Conservation (phyloP, 1,140 invertebrate species). For the Drosophila parvula region DNA sequence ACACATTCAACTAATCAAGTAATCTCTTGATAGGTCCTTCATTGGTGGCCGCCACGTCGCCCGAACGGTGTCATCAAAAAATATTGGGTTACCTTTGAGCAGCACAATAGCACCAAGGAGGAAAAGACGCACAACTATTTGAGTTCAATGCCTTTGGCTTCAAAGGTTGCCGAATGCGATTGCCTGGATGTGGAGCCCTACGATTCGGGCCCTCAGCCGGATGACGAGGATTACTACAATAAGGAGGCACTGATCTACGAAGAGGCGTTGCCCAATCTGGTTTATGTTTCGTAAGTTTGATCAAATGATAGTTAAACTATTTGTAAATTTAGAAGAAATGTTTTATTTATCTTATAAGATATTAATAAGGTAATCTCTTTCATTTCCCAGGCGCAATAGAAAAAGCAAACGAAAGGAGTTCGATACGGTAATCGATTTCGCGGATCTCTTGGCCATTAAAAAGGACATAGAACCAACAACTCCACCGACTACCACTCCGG, state of each 20-base stretch:
- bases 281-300: slow-evolving; percentile 67
- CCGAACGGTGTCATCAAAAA: slow-evolving; percentile 65
- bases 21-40: slow-evolving; percentile 34
- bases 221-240: slow-evolving; percentile 72
- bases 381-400: slow-evolving; percentile 17
- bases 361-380: not conserved
- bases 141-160: slow-evolving; percentile 3
- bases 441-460: slow-evolving; percentile 14
- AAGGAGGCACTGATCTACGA: slow-evolving; percentile 67
- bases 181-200: slow-evolving; percentile 52
- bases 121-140: slow-evolving; percentile 44
- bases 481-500: not conserved
- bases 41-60: slow-evolving; percentile 77
- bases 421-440: slow-evolving; percentile 22
- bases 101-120: slow-evolving; percentile 39
- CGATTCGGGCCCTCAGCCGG: slow-evolving; percentile 61
- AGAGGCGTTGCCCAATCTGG: slow-evolving; percentile 64
- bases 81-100: slow-evolving; percentile 58
- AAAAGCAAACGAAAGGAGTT: slow-evolving; percentile 39
- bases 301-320: too few relatives aligned
- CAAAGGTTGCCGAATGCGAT: slow-evolving; percentile 34
- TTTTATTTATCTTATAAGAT: too few relatives aligned
- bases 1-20: not conserved
- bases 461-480: not conserved
- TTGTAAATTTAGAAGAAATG: too few relatives aligned